phyloP scores from a whole-genome alignment of 2,797 vertebrate species.

The Ispidina lecontei region DNA sequence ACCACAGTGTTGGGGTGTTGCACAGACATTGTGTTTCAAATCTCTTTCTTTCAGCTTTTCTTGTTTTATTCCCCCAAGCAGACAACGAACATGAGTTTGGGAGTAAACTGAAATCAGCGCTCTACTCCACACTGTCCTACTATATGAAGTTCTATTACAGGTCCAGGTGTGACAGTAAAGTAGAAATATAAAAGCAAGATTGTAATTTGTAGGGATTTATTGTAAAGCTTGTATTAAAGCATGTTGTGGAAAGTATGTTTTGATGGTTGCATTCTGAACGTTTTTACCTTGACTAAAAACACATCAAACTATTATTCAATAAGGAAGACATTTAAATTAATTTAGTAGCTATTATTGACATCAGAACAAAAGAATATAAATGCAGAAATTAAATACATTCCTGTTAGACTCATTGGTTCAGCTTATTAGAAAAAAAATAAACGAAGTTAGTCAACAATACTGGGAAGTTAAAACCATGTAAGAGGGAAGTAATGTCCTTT shows the following conservation, averaged over 20 bases:
- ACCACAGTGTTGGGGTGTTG: neutral
- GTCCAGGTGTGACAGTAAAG: neutral
- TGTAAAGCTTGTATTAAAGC: neutral
- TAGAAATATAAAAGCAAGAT: neutral
- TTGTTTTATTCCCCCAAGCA: neutral
- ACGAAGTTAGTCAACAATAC: neutral
- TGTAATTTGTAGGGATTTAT: neutral
- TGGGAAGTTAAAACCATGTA: neutral
- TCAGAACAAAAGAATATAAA: neutral
- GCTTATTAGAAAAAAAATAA: neutral
- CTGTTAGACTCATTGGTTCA: neutral
- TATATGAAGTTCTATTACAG: neutral
- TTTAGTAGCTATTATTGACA: slow-evolving; percentile 22
- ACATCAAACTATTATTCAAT: slow-evolving; percentile 14
- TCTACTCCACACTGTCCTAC: neutral
- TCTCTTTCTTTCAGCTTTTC: neutral
- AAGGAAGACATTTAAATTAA: neutral
- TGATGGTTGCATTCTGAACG: slow-evolving; percentile 4
- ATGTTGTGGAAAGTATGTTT: slow-evolving; percentile 18
- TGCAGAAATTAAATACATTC: neutral
- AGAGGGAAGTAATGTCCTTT: neutral
- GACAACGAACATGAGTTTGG: neutral
- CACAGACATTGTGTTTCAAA: neutral
- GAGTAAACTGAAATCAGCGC: neutral
- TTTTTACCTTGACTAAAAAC: slow-evolving; percentile 22